Evolutionary conservation across 2,888 invertebrate species (phyloP).

Genomic region (Sussaba pulchella): DNA sequence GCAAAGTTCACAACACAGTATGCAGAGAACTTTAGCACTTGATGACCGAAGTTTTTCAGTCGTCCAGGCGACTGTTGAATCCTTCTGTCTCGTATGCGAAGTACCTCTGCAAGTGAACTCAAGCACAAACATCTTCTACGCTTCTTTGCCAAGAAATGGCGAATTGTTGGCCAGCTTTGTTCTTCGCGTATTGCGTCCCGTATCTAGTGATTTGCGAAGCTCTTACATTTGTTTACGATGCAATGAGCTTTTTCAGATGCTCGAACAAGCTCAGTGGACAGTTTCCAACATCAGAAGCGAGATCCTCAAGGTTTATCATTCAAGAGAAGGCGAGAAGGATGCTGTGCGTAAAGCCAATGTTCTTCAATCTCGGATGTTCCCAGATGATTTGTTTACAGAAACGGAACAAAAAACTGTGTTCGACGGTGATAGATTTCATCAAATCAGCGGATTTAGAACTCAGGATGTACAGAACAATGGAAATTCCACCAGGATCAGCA

Average conservation of each 20-base stretch:
- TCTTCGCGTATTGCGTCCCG: slow-evolving; percentile 69
- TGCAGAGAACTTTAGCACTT: slow-evolving; percentile 42
- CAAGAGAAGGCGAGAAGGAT: slow-evolving; percentile 55
- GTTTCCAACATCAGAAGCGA: slow-evolving; percentile 74
- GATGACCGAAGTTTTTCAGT: background rate
- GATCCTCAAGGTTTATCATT: slow-evolving; percentile 74
- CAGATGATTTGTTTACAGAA: slow-evolving; percentile 23
- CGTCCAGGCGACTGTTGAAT: background rate
- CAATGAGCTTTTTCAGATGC: slow-evolving; percentile 76
- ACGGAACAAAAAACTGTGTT: slow-evolving; percentile 35
- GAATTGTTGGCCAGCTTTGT: slow-evolving; percentile 74
- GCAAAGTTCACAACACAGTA: slow-evolving; percentile 19
- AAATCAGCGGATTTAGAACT: slow-evolving; percentile 9
- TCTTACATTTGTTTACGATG: slow-evolving; percentile 76
- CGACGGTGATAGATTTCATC: slow-evolving; percentile 8
- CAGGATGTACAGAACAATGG: background rate
- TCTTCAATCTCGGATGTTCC: slow-evolving; percentile 35
- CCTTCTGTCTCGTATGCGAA: slow-evolving; percentile 75
- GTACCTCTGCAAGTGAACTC: slow-evolving; percentile 66
- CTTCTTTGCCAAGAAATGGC: slow-evolving; percentile 72
- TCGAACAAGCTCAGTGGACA: slow-evolving; percentile 78
- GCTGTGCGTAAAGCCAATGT: background rate
- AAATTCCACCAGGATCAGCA: background rate
- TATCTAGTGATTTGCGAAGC: slow-evolving; percentile 67
- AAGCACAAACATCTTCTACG: slow-evolving; percentile 75